Conservation (phyloP, 2,113 vertebrate species). For the Scomber colias region DNA sequence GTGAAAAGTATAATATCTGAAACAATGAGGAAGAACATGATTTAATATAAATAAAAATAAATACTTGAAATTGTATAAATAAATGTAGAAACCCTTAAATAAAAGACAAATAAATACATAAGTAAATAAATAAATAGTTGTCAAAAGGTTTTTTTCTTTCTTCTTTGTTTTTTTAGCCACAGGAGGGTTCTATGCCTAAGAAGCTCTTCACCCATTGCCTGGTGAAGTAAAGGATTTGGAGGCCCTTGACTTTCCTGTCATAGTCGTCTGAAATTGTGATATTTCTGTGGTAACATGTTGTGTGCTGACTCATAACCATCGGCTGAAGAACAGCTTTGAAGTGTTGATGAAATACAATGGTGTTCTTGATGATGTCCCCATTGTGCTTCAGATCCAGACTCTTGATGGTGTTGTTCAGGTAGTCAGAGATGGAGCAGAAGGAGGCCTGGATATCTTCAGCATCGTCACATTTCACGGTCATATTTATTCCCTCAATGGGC, state of each 20-base stretch:
- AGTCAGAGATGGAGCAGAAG: slow-evolving; percentile 34
- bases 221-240: slow-evolving; percentile 28
- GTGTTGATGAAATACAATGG: accelerated
- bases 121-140: slow-evolving; percentile 15
- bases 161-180: neutral
- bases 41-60: slow-evolving; percentile 32
- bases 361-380: accelerated
- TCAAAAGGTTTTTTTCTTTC: too few relatives aligned
- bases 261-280: accelerated
- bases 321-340: neutral
- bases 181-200: neutral
- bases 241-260: neutral
- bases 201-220: slow-evolving; percentile 47
- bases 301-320: accelerated
- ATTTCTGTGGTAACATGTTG: neutral
- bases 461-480: slow-evolving; percentile 24
- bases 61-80: neutral
- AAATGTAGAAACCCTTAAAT: slow-evolving; percentile 18
- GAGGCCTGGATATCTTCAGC: neutral
- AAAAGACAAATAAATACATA: neutral
- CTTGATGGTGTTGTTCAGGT: slow-evolving; percentile 3
- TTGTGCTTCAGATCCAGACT: accelerated
- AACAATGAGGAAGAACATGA: neutral
- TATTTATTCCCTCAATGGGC: slow-evolving; percentile 35
- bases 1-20: neutral